These are phyloP conservation scores for Heteractis magnifica DNA, from an alignment of 92 coral and sea anemone genomes.

Conservation along the genomic window DNA sequence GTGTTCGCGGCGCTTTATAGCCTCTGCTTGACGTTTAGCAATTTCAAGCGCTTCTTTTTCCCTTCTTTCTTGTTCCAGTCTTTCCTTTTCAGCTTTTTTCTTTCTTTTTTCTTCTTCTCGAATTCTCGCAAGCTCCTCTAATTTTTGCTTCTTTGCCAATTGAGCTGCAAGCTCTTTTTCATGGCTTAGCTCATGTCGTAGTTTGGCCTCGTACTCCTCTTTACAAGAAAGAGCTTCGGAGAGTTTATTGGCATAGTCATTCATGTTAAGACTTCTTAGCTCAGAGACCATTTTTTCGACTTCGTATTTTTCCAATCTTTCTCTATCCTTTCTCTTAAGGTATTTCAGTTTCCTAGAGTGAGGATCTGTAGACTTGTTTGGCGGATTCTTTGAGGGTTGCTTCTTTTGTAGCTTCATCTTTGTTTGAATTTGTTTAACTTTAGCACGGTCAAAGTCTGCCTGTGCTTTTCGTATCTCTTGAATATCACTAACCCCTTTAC, in stretches of 20 bases:
- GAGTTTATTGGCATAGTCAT: constrained; percentile 51
- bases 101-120: constrained; percentile 47
- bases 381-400: not conserved
- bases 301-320: constrained; percentile 43
- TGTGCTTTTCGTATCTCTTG: constrained; percentile 41
- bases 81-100: constrained; percentile 57
- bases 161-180: constrained; percentile 42
- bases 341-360: constrained; percentile 16
- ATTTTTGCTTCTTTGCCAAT: constrained; percentile 35
- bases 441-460: constrained; percentile 56
- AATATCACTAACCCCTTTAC: not conserved
- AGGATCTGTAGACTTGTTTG: not conserved
- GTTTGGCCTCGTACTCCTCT: constrained; percentile 43
- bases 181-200: constrained; percentile 35
- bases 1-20: constrained; percentile 38
- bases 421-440: constrained; percentile 36
- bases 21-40: constrained; percentile 48
- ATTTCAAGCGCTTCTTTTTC: constrained; percentile 47
- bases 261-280: constrained; percentile 46
- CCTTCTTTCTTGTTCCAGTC: constrained; percentile 38
- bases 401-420: constrained; percentile 4
- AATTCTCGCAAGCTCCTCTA: constrained; percentile 39
- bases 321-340: constrained; percentile 31
- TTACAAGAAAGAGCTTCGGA: constrained; percentile 36
- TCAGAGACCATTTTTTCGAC: constrained; percentile 53